Conservation (phyloP, 1,140 invertebrate genomes). For the Tetramorium parvispinum region DNA sequence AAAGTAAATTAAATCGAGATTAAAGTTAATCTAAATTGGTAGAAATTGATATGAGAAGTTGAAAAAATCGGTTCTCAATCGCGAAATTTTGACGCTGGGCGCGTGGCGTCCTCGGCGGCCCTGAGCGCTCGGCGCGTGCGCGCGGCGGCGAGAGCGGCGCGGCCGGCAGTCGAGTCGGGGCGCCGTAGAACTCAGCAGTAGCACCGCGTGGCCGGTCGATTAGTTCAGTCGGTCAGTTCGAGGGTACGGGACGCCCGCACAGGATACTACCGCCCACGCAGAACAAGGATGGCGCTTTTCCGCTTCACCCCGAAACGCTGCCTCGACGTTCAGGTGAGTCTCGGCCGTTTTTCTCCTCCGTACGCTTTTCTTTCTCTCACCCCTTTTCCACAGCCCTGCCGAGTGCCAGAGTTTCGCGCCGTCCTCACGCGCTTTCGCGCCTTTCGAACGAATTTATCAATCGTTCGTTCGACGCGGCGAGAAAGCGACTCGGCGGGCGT, state of each 20-base stretch:
- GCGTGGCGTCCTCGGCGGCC: background rate
- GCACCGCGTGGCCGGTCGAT: constrained; percentile 78
- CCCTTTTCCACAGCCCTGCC: background rate
- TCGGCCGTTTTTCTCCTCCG: background rate
- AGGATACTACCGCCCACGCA: constrained; percentile 58
- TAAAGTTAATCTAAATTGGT: too few species aligned
- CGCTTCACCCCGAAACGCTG: constrained; percentile 80
- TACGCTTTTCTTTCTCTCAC: background rate
- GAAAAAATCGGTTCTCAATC: too few species aligned
- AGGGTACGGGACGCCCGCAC: constrained; percentile 37
- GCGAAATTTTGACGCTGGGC: background rate
- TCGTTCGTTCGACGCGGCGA: constrained; percentile 16
- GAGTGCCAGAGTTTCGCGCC: background rate
- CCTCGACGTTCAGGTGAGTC: constrained; percentile 80
- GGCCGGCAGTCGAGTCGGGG: constrained; percentile 76
- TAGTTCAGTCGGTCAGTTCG: constrained; percentile 58
- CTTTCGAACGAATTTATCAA: constrained; percentile 1
- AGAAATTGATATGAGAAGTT: too few species aligned
- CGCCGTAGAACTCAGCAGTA: constrained; percentile 70
- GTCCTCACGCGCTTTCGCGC: background rate
- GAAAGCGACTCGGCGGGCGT: too few species aligned
- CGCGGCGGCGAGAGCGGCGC: constrained; percentile 54
- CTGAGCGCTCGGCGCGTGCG: background rate
- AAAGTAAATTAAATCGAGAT: too few species aligned
- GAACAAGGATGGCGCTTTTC: constrained; percentile 83